Evolutionary conservation across 2,797 vertebrate species (phyloP).

Genomic region (Xenopus petersii): DNA sequence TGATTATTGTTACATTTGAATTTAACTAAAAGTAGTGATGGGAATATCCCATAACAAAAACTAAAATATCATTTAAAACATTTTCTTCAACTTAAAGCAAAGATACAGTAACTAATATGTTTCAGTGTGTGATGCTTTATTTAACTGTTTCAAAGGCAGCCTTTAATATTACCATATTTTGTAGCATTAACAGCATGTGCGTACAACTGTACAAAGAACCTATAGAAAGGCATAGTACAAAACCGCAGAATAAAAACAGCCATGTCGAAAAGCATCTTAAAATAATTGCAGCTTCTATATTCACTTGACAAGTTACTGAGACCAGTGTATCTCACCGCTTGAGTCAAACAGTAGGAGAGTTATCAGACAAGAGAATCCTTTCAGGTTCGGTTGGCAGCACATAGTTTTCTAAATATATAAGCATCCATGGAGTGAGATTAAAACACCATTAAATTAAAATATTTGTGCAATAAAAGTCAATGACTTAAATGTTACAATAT

Average conservation of each 20-base stretch:
- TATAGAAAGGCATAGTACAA: background rate
- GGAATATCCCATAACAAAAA: too few relatives aligned
- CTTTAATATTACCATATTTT: too few relatives aligned
- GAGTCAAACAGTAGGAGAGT: slow-evolving; percentile 52
- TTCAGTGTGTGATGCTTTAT: too few relatives aligned
- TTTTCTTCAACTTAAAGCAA: too few relatives aligned
- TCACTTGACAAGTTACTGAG: slow-evolving; percentile 29
- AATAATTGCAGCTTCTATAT: slow-evolving; percentile 20
- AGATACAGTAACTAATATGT: too few relatives aligned
- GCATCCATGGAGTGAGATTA: slow-evolving; percentile 61
- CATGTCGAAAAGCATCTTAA: slow-evolving; percentile 29
- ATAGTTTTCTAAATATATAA: slow-evolving; percentile 60
- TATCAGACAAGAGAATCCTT: slow-evolving; percentile 58
- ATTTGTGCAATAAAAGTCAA: slow-evolving; percentile 75
- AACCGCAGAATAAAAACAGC: slow-evolving; percentile 33
- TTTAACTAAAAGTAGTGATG: too few relatives aligned
- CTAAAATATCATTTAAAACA: too few relatives aligned
- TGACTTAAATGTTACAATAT: slow-evolving; percentile 76
- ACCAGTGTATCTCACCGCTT: slow-evolving; percentile 48
- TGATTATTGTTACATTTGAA: too few relatives aligned
- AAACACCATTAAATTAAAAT: slow-evolving; percentile 69
- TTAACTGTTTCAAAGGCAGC: too few relatives aligned
- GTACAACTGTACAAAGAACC: background rate
- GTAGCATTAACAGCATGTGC: too few relatives aligned
- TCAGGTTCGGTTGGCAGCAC: slow-evolving; percentile 57